Evolutionary conservation across 2,113 vertebrate species (phyloP).

Genomic region (Reinhardtius hippoglossoides): DNA sequence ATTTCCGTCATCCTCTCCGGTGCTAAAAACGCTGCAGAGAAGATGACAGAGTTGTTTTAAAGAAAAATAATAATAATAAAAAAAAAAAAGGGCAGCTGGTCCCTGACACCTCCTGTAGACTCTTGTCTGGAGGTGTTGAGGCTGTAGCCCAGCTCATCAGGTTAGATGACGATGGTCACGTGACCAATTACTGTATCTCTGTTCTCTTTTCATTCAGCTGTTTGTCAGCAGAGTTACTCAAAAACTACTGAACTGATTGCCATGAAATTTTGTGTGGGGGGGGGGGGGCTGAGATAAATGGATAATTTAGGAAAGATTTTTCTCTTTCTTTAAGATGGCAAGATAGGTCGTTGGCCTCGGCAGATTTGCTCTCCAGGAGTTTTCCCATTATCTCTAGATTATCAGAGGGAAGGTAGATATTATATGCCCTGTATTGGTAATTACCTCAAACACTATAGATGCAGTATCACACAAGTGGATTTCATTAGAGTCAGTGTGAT

Average conservation of each 20-base stretch:
- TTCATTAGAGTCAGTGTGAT: conserved; percentile 8
- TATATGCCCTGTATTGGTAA: not conserved
- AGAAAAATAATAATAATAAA: not conserved
- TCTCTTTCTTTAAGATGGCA: too few relatives aligned
- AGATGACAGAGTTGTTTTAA: not conserved
- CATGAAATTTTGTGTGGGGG: too few relatives aligned
- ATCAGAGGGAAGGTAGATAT: not conserved
- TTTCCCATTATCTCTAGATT: not conserved
- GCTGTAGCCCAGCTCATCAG: not conserved
- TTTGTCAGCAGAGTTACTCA: too few relatives aligned
- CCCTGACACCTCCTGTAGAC: not conserved
- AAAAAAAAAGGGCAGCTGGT: not conserved
- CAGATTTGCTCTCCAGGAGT: too few relatives aligned
- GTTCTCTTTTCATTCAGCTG: too few relatives aligned
- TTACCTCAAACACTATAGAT: not conserved
- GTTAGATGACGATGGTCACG: not conserved
- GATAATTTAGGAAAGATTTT: too few relatives aligned
- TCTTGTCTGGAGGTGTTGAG: not conserved
- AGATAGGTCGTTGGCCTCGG: too few relatives aligned
- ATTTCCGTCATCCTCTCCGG: not conserved
- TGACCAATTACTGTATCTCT: not conserved
- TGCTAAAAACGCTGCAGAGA: not conserved
- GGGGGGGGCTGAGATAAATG: too few relatives aligned
- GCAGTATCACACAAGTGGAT: not conserved
- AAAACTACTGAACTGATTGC: too few relatives aligned